phyloP scores from a whole-genome alignment of 2,888 invertebrate genomes.

The Drosophila paucipuncta region DNA sequence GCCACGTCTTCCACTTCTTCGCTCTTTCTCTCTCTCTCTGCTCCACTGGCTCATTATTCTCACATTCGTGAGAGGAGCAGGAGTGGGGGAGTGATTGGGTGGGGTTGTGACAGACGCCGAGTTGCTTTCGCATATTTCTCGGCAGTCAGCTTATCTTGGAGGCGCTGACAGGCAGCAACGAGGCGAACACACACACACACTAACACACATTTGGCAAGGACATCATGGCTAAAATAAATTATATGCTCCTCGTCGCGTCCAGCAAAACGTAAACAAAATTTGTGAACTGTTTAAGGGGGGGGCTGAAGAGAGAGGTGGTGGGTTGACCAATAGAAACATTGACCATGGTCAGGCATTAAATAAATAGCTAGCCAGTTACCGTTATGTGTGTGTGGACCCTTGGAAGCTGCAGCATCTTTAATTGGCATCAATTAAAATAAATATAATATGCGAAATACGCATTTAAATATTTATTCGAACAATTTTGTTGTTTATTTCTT shows the following conservation, averaged over 20 bases:
- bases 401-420: slow-evolving; percentile 22
- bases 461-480: slow-evolving; percentile 18
- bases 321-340: slow-evolving; percentile 45
- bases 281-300: slow-evolving; percentile 19
- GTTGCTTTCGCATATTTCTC: slow-evolving; percentile 70
- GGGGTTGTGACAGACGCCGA: slow-evolving; percentile 26
- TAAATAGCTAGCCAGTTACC: not conserved
- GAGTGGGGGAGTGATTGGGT: not conserved
- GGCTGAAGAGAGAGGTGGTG: no score
- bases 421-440: slow-evolving; percentile 29
- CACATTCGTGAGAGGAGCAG: slow-evolving; percentile 62
- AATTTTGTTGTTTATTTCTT: slow-evolving; percentile 33
- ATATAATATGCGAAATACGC: slow-evolving; percentile 1
- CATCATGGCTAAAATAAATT: slow-evolving; percentile 74
- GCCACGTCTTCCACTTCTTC: slow-evolving; percentile 63
- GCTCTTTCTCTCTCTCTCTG: not conserved
- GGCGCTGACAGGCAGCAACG: slow-evolving; percentile 77
- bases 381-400: slow-evolving; percentile 21
- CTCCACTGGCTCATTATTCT: slow-evolving; percentile 69
- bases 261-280: slow-evolving; percentile 76
- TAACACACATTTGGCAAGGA: slow-evolving; percentile 51
- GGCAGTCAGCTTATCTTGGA: slow-evolving; percentile 76
- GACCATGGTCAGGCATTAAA: slow-evolving; percentile 68
- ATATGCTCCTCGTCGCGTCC: slow-evolving; percentile 65
- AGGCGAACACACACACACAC: slow-evolving; percentile 42